These are phyloP conservation scores for Heterotilapia buettikoferi DNA, from an alignment of 2,113 vertebrate genomes.

Conservation along the genomic window DNA sequence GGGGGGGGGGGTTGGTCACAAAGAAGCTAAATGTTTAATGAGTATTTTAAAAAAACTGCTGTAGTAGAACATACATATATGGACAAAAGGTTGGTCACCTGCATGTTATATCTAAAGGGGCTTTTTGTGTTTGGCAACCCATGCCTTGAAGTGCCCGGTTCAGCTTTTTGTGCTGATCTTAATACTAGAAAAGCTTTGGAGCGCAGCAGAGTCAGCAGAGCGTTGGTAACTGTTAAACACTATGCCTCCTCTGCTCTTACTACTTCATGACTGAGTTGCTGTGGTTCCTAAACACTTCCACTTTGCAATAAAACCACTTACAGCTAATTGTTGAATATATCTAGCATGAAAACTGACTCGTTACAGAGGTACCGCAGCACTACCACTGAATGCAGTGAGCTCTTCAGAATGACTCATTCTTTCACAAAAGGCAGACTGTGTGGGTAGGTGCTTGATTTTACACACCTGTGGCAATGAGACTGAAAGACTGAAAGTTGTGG, in stretches of 20 bases:
- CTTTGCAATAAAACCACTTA: background rate
- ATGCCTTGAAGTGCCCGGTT: background rate
- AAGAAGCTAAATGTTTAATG: background rate
- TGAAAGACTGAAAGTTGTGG: background rate
- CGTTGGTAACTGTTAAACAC: background rate
- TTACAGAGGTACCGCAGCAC: background rate
- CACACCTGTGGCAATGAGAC: background rate
- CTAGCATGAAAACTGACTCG: background rate
- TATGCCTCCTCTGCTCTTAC: background rate
- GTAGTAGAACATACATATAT: background rate
- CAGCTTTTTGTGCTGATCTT: background rate
- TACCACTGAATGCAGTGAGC: background rate
- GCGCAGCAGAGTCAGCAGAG: fast-evolving
- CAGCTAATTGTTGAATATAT: background rate
- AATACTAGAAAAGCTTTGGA: background rate
- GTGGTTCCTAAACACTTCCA: background rate
- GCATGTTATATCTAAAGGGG: background rate
- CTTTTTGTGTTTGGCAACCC: background rate
- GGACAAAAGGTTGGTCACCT: background rate
- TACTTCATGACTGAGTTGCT: background rate
- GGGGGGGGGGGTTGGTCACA: too few relatives aligned
- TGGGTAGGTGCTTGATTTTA: background rate
- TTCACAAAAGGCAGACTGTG: background rate
- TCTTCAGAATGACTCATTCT: background rate
- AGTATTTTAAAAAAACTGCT: fast-evolving